Evolutionary conservation across 2,797 vertebrate genomes (phyloP), one percentile per base, ranked within the genome.

Genomic region (Clamator glandarius): DNA sequence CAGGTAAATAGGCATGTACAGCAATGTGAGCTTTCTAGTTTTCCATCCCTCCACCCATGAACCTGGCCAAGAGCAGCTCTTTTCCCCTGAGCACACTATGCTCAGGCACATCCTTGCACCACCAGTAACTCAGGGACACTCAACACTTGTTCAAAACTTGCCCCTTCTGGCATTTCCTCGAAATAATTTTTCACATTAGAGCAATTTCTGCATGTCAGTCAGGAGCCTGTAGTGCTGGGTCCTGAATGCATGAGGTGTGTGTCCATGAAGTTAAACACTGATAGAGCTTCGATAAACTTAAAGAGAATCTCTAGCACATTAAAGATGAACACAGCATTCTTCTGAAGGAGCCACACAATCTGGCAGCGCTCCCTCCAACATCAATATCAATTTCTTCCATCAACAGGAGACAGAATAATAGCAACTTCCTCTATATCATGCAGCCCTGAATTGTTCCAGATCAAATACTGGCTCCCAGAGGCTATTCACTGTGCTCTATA

Each of bases 321-420:
- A 39, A 66, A 72, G 59, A 69, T 18, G 69, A 70, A 39, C 77
- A 62, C 12, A 54, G 28, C 35, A n/a, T 66, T 80, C 78, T 92
- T 78, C 48, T 75, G 73, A 93, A 90, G 15, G 63, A 84, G 70
- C 64, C 59, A 44, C 42, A 39, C 63, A 24, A 26, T 28, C 82
- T 76, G 74, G 87, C 89, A 84, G 69, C 5, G 62, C 63, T 87
- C 44, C 70, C 68, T 91, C 84, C 79, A 66, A 84, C 85, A 95
- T 90, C 91, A 88, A 31, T 78, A 96, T 76, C 91, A 54, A 95
- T 92, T 93, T 94, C 74, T 74, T 91, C 48, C 57, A 87, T 63
- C 82, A 81, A 91, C 48, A 88, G 87, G 70, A 94, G 89, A 84
- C 74, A 81, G 63, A 90, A 86, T 75, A 95, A 85, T 36, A 94